Evolutionary conservation across 30 jellyfish, hydroid and myxozoan genomes (phyloP).

Genomic region (Hydractinia echinata): DNA sequence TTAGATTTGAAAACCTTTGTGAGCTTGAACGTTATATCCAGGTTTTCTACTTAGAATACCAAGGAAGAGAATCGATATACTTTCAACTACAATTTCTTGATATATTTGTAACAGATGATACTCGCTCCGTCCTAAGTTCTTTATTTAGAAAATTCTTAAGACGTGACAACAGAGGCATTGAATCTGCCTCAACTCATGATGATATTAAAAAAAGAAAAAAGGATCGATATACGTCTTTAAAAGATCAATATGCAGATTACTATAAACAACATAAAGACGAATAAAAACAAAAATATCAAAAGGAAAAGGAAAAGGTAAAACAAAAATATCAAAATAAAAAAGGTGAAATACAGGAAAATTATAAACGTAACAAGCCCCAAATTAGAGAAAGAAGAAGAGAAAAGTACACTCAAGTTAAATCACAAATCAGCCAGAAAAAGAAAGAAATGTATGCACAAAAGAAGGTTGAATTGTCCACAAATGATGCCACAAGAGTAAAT

Average conservation of each 20-base stretch:
- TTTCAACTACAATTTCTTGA: background rate
- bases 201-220: background rate
- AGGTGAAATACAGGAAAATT: background rate
- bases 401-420: too few relatives aligned
- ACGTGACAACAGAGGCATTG: background rate
- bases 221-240: background rate
- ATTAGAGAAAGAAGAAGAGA: too few relatives aligned
- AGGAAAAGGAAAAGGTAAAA: background rate
- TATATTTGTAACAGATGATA: background rate
- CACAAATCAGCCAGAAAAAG: too few relatives aligned
- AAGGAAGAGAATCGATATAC: background rate
- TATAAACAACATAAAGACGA: background rate
- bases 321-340: slow-evolving; percentile 5
- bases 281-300: background rate
- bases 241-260: background rate
- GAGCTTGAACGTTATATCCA: slow-evolving; percentile 2
- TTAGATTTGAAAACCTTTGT: background rate
- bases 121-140: background rate
- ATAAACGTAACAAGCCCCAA: background rate
- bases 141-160: background rate
- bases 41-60: slow-evolving; percentile 18
- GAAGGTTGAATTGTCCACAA: too few relatives aligned
- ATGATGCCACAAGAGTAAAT: background rate
- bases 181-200: background rate
- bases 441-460: too few relatives aligned